phyloP scores from a whole-genome alignment of 2,888 invertebrate species.

The Pseudolycoriella hygida region DNA sequence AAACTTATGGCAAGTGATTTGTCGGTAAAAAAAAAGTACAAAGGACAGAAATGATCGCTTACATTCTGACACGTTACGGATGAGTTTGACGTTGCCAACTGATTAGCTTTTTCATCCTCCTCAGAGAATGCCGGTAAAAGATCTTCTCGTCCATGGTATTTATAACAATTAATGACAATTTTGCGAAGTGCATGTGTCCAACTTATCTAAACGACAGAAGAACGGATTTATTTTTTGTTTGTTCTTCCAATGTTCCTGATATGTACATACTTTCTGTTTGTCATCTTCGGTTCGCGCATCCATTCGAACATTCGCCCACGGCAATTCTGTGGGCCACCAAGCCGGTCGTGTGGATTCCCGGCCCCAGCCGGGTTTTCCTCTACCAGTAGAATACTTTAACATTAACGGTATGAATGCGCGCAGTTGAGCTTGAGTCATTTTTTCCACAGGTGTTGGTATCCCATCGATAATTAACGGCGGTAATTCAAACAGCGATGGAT shows the following conservation, averaged over 20 bases:
- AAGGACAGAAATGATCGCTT: too few relatives aligned
- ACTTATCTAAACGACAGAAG: constrained; percentile 54
- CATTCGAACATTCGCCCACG: constrained; percentile 97
- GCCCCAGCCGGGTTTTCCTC: constrained; percentile 97
- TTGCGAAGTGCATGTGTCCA: constrained; percentile 95
- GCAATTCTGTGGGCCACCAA: constrained; percentile 97
- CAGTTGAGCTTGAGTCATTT: constrained; percentile 96
- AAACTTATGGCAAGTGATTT: too few relatives aligned
- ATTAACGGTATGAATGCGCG: constrained; percentile 93
- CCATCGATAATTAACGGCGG: constrained; percentile 94
- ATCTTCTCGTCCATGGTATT: constrained; percentile 92
- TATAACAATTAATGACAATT: constrained; percentile 95
- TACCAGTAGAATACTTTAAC: constrained; percentile 88
- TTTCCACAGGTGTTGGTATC: constrained; percentile 94
- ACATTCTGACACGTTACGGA: constrained; percentile 23
- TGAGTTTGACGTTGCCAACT: constrained; percentile 34
- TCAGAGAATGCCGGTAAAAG: constrained; percentile 86
- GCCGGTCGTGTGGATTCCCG: constrained; percentile 86
- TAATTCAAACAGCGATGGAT: constrained; percentile 84
- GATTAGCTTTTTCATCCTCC: constrained; percentile 64
- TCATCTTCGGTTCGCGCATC: constrained; percentile 92
- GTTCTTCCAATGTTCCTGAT: neutral
- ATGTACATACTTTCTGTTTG: constrained; percentile 71
- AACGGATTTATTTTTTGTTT: neutral
- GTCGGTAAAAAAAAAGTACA: too few relatives aligned